Conservation (phyloP, 2,797 vertebrate species). For the Lindbergichthys nudifrons region DNA sequence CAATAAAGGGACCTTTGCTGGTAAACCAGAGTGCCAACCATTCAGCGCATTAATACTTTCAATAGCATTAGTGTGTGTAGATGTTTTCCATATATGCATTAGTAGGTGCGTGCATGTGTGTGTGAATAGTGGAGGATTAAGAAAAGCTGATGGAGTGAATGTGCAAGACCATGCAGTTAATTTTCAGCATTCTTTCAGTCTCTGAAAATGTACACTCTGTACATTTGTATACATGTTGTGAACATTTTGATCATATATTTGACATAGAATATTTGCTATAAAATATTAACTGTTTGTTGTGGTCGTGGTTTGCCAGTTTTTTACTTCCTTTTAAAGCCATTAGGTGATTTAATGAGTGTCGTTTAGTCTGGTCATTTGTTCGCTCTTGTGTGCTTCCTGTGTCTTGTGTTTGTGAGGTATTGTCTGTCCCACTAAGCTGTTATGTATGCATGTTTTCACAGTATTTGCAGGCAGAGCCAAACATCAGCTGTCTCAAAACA, state of each 20-base stretch:
- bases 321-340: conserved; percentile 48
- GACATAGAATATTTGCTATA: conserved; percentile 26
- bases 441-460: conserved; percentile 56
- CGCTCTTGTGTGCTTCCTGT: conserved; percentile 35
- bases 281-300: conserved; percentile 51
- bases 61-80: conserved; percentile 29
- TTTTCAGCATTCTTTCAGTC: conserved; percentile 47
- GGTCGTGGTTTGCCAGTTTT: conserved; percentile 32
- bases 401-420: conserved; percentile 54
- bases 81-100: conserved; percentile 47
- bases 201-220: conserved; percentile 57
- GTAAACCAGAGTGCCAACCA: conserved; percentile 73
- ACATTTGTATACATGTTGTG: neutral
- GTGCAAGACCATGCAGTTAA: conserved; percentile 17
- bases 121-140: neutral
- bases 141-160: conserved; percentile 12
- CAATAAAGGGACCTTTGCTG: conserved; percentile 90
- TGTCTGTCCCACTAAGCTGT: conserved; percentile 31
- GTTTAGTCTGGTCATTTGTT: conserved; percentile 41
- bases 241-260: conserved; percentile 64
- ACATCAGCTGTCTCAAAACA: conserved; percentile 43
- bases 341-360: conserved; percentile 43
- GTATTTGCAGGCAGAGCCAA: conserved; percentile 41
- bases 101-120: conserved; percentile 18
- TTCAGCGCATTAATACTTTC: conserved; percentile 12